A percentile compares a stretch with the other conserved stretches of the same genome.
phyloP scores from a whole-genome alignment of 2,113 vertebrate species.

The Antechinus flavipes region DNA sequence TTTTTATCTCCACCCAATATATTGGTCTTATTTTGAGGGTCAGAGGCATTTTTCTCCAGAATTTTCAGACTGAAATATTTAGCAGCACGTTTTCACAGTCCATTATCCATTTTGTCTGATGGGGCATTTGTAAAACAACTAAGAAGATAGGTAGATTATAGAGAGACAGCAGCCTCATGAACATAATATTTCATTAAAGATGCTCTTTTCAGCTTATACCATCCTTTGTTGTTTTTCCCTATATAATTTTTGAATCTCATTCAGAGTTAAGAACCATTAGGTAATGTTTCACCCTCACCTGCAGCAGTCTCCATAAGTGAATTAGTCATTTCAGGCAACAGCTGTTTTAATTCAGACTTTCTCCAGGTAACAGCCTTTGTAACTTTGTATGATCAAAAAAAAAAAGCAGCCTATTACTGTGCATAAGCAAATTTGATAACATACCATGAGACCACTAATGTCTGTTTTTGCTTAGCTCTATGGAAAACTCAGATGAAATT shows the following conservation, averaged over 20 bases:
- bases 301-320: constrained; percentile 53
- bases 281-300: constrained; percentile 34
- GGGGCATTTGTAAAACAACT: constrained; percentile 56
- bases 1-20: constrained; percentile 4
- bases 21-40: not conserved
- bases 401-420: not conserved
- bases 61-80: not conserved
- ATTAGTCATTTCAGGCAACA: constrained; percentile 38
- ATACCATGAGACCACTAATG: not conserved
- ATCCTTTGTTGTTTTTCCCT: not conserved
- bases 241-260: constrained; percentile 54
- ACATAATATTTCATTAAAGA: constrained; percentile 53
- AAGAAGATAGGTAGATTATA: constrained; percentile 36
- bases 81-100: not conserved
- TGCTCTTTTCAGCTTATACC: constrained; percentile 54
- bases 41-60: not conserved
- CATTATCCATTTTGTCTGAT: constrained; percentile 26
- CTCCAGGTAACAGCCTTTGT: constrained; percentile 40
- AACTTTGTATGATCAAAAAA: constrained; percentile 49
- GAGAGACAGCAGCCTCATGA: constrained; percentile 35
- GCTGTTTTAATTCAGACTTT: constrained; percentile 40
- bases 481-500: constrained; percentile 40
- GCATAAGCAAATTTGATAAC: constrained; percentile 2
- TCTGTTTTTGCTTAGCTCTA: constrained; percentile 55
- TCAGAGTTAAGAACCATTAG: constrained; percentile 42